Percentiles rank a stretch among this genome's conserved stretches.
Conservation (phyloP, 2,797 vertebrate species). For the Spinus olivaceus region DNA sequence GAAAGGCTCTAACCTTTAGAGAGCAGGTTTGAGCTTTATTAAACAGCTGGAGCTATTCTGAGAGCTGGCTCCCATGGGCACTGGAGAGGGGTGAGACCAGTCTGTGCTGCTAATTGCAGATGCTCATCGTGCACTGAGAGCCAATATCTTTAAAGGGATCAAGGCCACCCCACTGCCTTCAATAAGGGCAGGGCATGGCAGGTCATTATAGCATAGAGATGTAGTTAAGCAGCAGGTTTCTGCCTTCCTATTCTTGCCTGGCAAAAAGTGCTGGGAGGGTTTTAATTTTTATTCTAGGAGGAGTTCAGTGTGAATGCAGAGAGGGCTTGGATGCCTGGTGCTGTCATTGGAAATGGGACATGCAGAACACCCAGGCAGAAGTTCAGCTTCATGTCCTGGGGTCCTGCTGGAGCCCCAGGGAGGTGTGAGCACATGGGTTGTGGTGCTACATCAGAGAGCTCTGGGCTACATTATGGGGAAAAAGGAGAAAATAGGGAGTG, state of each 20-base stretch:
- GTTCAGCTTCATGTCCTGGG: not conserved
- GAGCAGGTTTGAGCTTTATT: slow-evolving; percentile 43
- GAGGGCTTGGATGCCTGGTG: not conserved
- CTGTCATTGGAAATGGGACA: not conserved
- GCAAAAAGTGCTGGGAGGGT: not conserved
- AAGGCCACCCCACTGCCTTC: slow-evolving; percentile 5
- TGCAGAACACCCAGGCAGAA: rapidly evolving
- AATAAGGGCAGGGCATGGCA: not conserved
- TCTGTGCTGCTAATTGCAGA: slow-evolving; percentile 50
- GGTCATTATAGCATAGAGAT: not conserved
- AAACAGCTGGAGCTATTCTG: slow-evolving; percentile 57
- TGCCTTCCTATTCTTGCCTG: not conserved
- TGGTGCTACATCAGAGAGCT: not conserved
- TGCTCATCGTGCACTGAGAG: slow-evolving; percentile 12
- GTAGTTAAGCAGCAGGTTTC: not conserved
- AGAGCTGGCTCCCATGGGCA: not conserved
- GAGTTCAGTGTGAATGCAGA: not conserved
- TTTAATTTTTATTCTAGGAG: not conserved
- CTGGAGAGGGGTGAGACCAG: not conserved
- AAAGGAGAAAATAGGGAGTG: not conserved
- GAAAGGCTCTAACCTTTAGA: slow-evolving; percentile 44
- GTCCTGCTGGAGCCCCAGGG: not conserved
- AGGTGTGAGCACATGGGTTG: not conserved
- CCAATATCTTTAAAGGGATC: not conserved
- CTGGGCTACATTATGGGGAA: not conserved